Base-by-base conservation (phyloP, 1,140 invertebrate genomes). In the Patella vulgata region DNA sequence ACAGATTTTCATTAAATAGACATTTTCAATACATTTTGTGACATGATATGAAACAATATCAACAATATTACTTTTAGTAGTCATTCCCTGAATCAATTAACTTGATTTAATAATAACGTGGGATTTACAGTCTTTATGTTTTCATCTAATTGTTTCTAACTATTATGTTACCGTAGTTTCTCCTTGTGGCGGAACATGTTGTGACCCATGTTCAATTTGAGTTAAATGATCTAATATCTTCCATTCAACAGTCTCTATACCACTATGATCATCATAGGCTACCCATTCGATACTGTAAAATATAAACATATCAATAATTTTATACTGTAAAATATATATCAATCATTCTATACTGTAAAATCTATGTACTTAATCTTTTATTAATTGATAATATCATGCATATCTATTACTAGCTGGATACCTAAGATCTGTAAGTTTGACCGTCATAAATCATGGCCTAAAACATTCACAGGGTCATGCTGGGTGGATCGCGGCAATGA, bases 201-300 rank as follows among this genome's bases (percentile, higher is more conserved):
- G 50, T 12, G 31, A 2, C 0, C 71, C 71, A 58, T 73, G 71
- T n/a, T 65, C 33, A 31, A 70, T 65, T 21, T 57, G 52, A 2
- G 64, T 67, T 36, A 43, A 65, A 28, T 67, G 66, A 31, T 73
- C 71, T 11, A 62, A 62, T 14, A 73, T 27, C 14, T 44, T 63
- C 71, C 71, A 73, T 27, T 59, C 54, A 4, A 73, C 53, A 46
- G 33, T 65, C 9, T 65, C 40, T 42, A 73, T 42, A 2, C 71
- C 71, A 53, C 71, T 73, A 51, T 73, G 64, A 46, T 58, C 52
- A 44, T 73, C 71, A 54, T 64, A 73, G 0, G 68, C 68, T 42
- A 57, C 42, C 71, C 71, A 73, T 33, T 73, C 71, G 40, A 73
- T 67, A 11, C 71, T 73, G 43, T 28, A 61, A 55, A 17, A 39